A percentile compares a stretch with the other conserved stretches of the same genome.
Evolutionary conservation across 2,797 vertebrate genomes (phyloP).

Genomic region (Cryptoblepharus egeriae): DNA sequence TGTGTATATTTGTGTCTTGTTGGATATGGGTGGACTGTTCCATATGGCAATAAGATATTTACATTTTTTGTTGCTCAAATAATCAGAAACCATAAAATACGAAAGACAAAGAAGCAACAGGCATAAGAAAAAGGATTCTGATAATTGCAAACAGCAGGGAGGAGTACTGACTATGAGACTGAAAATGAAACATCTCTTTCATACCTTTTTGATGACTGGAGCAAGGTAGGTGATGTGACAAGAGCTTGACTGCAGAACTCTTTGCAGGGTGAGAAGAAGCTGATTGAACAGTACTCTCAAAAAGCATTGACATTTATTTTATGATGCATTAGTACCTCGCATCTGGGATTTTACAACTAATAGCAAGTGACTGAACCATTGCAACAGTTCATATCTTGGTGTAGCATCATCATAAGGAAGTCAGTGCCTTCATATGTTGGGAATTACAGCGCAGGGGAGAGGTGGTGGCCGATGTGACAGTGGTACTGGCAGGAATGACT

Average conservation of each 20-base stretch:
- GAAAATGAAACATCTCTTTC: constrained; percentile 9
- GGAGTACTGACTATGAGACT: not conserved
- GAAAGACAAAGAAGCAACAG: constrained; percentile 3
- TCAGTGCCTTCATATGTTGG: not conserved
- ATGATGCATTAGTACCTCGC: not conserved
- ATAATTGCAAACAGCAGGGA: constrained; percentile 43
- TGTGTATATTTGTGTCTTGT: not conserved
- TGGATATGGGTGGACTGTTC: not conserved
- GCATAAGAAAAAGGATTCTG: constrained; percentile 30
- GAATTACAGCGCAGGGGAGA: not conserved
- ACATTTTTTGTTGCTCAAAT: constrained; percentile 15
- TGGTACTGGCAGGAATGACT: not conserved
- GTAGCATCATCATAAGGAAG: not conserved
- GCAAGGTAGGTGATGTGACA: not conserved
- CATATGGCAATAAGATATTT: not conserved
- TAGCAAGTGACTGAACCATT: not conserved
- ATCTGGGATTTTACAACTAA: not conserved
- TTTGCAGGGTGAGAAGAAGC: not conserved
- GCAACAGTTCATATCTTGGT: not conserved
- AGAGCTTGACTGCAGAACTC: not conserved
- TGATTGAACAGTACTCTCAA: not conserved
- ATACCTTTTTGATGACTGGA: not conserved
- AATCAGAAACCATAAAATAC: constrained; percentile 19
- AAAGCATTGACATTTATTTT: not conserved
- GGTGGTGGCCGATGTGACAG: not conserved